Base-by-base conservation (phyloP, 2,888 invertebrate genomes). In the Scaptodrosophila latifasciaeformis region DNA sequence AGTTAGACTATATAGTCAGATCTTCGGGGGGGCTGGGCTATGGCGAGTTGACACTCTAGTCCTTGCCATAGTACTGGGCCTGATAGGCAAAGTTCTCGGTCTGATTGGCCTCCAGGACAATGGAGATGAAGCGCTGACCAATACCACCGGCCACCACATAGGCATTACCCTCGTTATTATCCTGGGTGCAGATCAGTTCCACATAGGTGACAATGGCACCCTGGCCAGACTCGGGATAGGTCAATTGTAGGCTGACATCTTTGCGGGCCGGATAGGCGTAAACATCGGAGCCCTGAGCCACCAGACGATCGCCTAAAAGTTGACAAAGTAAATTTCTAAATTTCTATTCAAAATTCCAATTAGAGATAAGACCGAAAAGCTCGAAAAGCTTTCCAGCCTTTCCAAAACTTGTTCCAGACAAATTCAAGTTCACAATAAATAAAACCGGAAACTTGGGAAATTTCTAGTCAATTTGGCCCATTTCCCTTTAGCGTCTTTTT, bases 71-170 rank as follows among this genome's bases (percentile, higher is more conserved):
- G 54, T 79, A 79, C 30, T 75, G 68, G 1, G 82, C 79, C 49
- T 69, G 82, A 52, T 86, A 85, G 19, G 69, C 59, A 54, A 86
- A 86, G 44, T 64, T 72, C 1, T 61, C 47, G 15, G 85, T 85
- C 51, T 79, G 64, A 34, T 65, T 65, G 12, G 85, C 84, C 60
- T 86, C 86, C 42, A 86, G 51, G 27, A 83, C 64, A 54, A 86
- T 72, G 2, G 78, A 72, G 17, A 86, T 84, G 48, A 67, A 80
- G 19, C 84, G 79, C 50, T 84, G 81, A 1, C 85, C 84, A 63
- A 86, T 82, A 55, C 86, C 85, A 18, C 86, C 86, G 13, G 76
- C 80, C 1, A 83, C 75, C 2, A 86, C 76, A 56, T 80, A 86
- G n/a, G 84, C 86, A 52, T 80, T 82, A 34, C 86, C 86, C 2